These are phyloP conservation scores for Megalopta genalis DNA, from an alignment of 1,140 invertebrate species.

Conservation along the genomic window DNA sequence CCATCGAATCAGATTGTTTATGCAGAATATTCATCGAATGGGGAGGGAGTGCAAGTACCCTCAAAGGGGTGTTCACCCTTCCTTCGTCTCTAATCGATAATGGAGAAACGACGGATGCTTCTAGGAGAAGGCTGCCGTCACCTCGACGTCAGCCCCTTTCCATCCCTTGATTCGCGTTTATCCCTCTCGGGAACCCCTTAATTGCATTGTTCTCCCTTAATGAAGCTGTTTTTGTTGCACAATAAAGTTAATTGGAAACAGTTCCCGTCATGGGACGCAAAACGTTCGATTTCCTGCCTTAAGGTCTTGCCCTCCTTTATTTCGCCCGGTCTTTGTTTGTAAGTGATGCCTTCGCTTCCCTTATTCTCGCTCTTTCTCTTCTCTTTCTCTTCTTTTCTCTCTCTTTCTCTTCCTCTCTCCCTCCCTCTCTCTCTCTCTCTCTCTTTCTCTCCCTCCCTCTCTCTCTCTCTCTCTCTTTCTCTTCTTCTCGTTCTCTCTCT, in stretches of 20 bases:
- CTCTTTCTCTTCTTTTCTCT: too few species aligned
- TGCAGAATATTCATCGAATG: conserved; percentile 61
- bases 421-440: too few species aligned
- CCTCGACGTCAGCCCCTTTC: conserved; percentile 38
- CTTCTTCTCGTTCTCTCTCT: too few species aligned
- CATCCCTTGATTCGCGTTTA: conserved; percentile 55
- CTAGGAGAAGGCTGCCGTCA: conserved; percentile 53
- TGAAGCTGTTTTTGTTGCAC: conserved; percentile 58
- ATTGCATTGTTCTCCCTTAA: conserved; percentile 61
- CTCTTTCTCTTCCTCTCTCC: too few species aligned
- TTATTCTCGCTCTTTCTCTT: too few species aligned
- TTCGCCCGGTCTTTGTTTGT: not conserved
- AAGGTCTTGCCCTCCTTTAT: conserved; percentile 1
- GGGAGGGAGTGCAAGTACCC: conserved; percentile 39
- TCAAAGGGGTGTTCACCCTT: conserved; percentile 63
- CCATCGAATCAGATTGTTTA: conserved; percentile 62
- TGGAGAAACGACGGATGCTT: conserved; percentile 61
- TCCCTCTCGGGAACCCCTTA: conserved; percentile 49
- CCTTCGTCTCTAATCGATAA: conserved; percentile 60
- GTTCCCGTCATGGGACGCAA: conserved; percentile 30
- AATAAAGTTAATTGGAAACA: conserved; percentile 61
- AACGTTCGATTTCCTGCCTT: conserved; percentile 50
- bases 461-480: too few species aligned
- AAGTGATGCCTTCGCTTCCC: not conserved
- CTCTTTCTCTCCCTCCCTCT: too few species aligned